Evolutionary conservation across 2,888 invertebrate genomes (phyloP), one percentile per base, ranked within the genome.

Genomic region (Xanthorhoe designata): DNA sequence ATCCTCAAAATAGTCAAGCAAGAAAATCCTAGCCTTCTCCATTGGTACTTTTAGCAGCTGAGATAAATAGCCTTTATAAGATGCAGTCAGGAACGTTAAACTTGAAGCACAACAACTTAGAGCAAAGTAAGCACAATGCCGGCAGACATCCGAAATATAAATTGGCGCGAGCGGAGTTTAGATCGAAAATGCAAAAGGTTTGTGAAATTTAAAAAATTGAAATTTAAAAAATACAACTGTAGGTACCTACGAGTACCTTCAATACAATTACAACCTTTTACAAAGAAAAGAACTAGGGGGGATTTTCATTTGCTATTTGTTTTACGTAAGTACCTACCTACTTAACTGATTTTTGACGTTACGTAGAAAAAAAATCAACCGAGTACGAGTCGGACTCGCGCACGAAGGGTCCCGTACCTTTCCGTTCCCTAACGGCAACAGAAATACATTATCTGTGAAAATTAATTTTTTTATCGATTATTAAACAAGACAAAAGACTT

Each of bases 121-220:
- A 32, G 56, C 65, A 57, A 66, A 61, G 66, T 62, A 54, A 58
- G 51, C 59, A 66, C 45, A 59, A 55, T 51, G 51, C 55, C 32
- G 35, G 32, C 38, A 38, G 52, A 38, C 49, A 42, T 49, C 18
- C 15, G 32, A 9, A 52, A 47, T 53, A 66, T 66, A 66, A 58
- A 54, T 50, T 54, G 49, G 18, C 54, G 57, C 38, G 32, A 35
- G 51, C 15, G 19, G 50, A 57, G 19, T 59, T 62, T 58, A n/a
- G 32, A 50, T 17, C 19, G 47, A 5, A 29, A 61, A 38, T 49
- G 5, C 8, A 38, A 57, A 10, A 45, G 45, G 45, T 45, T 45
- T 15, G n/a, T 45, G n/a, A 42, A 45, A 15, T 45, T 45, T 45
- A 1, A 45, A 45, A 45, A 45, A 45, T 45, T 5, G 4, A 15